Conservation (phyloP, 2,888 invertebrate genomes). For the Teinopalpus imperialis region DNA sequence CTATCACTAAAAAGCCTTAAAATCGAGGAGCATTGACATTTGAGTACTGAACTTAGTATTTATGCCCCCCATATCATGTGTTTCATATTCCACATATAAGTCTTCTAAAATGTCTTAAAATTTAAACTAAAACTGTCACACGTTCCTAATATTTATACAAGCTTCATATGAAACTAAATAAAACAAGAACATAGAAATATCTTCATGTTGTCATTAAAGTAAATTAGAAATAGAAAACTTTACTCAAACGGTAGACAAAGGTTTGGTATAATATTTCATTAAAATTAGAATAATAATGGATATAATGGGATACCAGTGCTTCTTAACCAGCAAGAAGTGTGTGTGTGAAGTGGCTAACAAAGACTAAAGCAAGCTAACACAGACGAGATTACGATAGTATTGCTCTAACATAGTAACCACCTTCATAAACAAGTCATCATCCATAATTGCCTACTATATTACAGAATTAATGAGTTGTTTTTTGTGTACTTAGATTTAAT, state of each 20-base stretch:
- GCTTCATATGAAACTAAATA: neutral
- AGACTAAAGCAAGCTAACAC: no score
- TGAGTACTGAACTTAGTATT: constrained; percentile 7
- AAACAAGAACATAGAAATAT: constrained; percentile 2
- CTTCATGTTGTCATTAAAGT: no score
- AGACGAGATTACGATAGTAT: no score
- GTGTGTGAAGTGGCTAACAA: no score
- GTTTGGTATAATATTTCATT: no score
- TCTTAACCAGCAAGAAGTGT: no score
- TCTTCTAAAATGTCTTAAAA: constrained; percentile 23
- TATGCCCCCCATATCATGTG: constrained; percentile 4
- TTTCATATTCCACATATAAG: constrained; percentile 6
- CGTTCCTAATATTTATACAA: constrained; percentile 9
- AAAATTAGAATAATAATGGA: no score
- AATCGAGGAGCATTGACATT: neutral
- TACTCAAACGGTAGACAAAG: no score
- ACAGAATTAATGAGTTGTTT: neutral
- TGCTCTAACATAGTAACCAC: no score
- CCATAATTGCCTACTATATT: neutral
- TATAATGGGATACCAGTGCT: no score
- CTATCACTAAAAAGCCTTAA: constrained; percentile 13
- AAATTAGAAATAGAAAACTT: no score
- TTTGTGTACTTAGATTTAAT: constrained; percentile 23
- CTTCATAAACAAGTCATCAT: no score
- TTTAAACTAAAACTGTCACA: constrained; percentile 12